Evolutionary conservation across 2,888 invertebrate genomes (phyloP).

Genomic region (Xiphydria camelus): DNA sequence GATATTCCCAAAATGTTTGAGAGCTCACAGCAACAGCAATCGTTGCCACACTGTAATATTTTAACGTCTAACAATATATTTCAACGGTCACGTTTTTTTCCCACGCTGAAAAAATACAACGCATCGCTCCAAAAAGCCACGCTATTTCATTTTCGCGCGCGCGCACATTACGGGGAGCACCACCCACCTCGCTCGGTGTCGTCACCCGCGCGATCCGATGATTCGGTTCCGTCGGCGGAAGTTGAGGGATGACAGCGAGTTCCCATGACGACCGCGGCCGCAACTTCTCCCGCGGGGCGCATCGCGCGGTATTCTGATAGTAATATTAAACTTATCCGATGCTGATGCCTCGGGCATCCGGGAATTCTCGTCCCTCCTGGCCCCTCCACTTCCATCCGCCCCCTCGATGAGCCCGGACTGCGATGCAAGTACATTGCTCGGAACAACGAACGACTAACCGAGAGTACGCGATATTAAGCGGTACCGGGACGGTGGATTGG

Average conservation of each 20-base stretch:
- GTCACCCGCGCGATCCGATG: neutral
- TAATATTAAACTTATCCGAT: conserved; percentile 44
- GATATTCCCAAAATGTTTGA: too few relatives aligned
- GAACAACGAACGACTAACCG: neutral
- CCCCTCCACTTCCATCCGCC: conserved; percentile 1
- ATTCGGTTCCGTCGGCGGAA: conserved; percentile 7
- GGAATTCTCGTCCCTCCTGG: conserved; percentile 19
- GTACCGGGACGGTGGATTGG: too few relatives aligned
- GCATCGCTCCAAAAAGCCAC: too few relatives aligned
- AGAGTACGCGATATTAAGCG: neutral
- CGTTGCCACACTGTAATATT: too few relatives aligned
- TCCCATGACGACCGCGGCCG: conserved; percentile 32
- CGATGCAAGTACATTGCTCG: neutral
- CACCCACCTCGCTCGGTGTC: neutral
- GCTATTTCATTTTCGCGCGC: too few relatives aligned
- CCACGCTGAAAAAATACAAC: too few relatives aligned
- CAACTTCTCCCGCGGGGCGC: conserved; percentile 35
- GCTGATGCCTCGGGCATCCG: conserved; percentile 30
- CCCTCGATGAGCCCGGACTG: neutral
- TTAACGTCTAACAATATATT: too few relatives aligned
- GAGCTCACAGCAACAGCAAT: too few relatives aligned
- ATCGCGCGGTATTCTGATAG: conserved; percentile 38
- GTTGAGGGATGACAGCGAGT: conserved; percentile 33
- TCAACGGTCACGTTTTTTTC: too few relatives aligned
- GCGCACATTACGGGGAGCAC: too few relatives aligned